Percentiles rank a stretch among this genome's conserved stretches.
phyloP scores from a whole-genome alignment of 2,888 invertebrate species.

The Spilosoma lubricipeda region DNA sequence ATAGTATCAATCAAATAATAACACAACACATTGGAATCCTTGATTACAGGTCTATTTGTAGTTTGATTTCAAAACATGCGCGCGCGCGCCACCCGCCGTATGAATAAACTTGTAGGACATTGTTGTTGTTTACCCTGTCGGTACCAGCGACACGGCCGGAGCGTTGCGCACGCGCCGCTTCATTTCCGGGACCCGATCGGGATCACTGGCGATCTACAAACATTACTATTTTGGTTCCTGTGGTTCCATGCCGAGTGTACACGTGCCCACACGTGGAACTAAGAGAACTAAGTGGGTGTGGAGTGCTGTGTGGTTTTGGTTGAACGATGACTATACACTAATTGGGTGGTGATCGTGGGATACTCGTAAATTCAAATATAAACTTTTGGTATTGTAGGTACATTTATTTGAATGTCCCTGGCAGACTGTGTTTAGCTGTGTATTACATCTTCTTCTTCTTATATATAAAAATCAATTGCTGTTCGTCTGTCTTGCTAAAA shows the following conservation, averaged over 20 bases:
- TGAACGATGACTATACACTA: background rate
- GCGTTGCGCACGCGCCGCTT: slow-evolving; percentile 26
- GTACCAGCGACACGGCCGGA: slow-evolving; percentile 29
- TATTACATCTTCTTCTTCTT: too few relatives aligned
- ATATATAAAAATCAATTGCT: too few relatives aligned
- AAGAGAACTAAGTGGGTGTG: background rate
- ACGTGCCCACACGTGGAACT: background rate
- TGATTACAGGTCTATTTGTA: background rate
- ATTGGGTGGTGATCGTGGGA: background rate
- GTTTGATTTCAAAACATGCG: slow-evolving; percentile 7
- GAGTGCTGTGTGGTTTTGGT: background rate
- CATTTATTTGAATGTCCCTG: background rate
- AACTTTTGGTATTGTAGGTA: background rate
- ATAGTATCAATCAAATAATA: background rate
- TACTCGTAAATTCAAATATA: background rate
- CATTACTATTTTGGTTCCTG: slow-evolving; percentile 20
- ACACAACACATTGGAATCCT: background rate
- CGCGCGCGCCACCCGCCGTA: background rate
- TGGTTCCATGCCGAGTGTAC: slow-evolving; percentile 5
- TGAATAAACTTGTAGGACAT: slow-evolving; percentile 8
- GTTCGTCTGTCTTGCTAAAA: too few relatives aligned
- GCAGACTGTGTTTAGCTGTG: too few relatives aligned
- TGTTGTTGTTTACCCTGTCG: slow-evolving; percentile 34
- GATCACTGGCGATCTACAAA: slow-evolving; percentile 18
- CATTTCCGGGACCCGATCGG: slow-evolving; percentile 40